These are phyloP conservation scores for Epirrita christyi DNA, from an alignment of 2,888 invertebrate species.

Conservation along the genomic window DNA sequence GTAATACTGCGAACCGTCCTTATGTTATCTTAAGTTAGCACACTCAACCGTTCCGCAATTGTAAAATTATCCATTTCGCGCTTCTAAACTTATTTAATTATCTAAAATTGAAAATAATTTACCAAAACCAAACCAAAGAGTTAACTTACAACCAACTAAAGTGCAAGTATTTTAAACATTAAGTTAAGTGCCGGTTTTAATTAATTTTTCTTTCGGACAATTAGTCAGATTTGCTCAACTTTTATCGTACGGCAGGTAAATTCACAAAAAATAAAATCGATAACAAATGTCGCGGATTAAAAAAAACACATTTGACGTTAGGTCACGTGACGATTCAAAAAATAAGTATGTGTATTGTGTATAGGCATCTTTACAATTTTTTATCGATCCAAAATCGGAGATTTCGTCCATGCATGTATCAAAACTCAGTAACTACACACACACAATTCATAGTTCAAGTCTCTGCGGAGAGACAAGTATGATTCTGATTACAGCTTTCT, in stretches of 20 bases:
- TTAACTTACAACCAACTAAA: conserved; percentile 9
- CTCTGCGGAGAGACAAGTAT: too few relatives aligned
- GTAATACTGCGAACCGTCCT: conserved; percentile 35
- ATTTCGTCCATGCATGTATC: conserved; percentile 62
- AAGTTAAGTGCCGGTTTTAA: conserved; percentile 13
- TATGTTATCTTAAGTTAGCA: conserved; percentile 19
- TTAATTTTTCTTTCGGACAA: conserved; percentile 3
- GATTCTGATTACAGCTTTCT: too few relatives aligned
- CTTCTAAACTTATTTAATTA: conserved; percentile 28
- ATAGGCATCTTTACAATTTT: conserved; percentile 5
- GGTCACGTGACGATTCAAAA: neutral
- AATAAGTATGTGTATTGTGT: neutral
- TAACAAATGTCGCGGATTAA: too few relatives aligned
- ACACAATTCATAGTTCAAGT: conserved; percentile 14
- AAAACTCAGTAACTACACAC: conserved; percentile 27
- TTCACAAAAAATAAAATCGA: neutral
- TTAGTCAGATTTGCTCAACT: conserved; percentile 3
- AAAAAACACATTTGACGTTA: neutral
- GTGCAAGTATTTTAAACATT: conserved; percentile 10
- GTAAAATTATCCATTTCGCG: conserved; percentile 30
- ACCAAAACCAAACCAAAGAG: conserved; percentile 9
- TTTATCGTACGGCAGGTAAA: neutral
- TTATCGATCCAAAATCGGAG: conserved; percentile 21
- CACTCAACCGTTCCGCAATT: conserved; percentile 15
- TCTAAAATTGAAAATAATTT: conserved; percentile 15